Evolutionary conservation across 2,888 invertebrate species (phyloP).

Genomic region (Mycalesis mineus): DNA sequence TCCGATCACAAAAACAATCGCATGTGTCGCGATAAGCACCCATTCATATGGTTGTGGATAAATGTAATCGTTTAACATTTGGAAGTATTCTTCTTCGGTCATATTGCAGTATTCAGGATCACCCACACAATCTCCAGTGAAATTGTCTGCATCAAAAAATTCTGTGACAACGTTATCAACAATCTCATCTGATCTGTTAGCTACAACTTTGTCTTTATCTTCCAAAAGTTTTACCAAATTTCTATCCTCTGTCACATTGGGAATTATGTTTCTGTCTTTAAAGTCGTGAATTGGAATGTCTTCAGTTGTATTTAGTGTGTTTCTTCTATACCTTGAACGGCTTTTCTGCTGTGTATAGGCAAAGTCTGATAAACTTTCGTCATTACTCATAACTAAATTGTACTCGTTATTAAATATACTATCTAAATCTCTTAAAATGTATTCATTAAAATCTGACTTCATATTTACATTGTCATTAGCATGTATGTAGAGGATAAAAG

Average conservation of each 20-base stretch:
- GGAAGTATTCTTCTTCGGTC: conserved; percentile 78
- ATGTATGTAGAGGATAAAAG: conserved; percentile 34
- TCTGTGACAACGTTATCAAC: conserved; percentile 35
- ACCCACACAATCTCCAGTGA: conserved; percentile 63
- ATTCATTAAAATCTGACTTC: conserved; percentile 25
- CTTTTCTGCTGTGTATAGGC: too few relatives aligned
- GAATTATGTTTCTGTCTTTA: conserved; percentile 11
- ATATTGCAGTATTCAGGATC: conserved; percentile 69
- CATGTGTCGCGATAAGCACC: conserved; percentile 86
- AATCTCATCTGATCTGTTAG: conserved; percentile 27
- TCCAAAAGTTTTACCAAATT: conserved; percentile 17
- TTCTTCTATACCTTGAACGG: conserved; percentile 24
- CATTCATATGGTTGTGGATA: conserved; percentile 86
- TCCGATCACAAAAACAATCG: conserved; percentile 88
- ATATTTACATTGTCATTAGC: conserved; percentile 30
- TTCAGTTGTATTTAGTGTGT: conserved; percentile 16
- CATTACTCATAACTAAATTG: conserved; percentile 18
- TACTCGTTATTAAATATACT: conserved; percentile 37
- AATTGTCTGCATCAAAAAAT: conserved; percentile 36
- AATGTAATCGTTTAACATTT: conserved; percentile 81
- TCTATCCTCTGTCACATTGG: conserved; percentile 17
- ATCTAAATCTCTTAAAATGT: conserved; percentile 32
- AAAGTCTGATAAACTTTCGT: conserved; percentile 13
- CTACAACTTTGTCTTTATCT: conserved; percentile 30
- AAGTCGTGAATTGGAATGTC: neutral